Percentiles rank a stretch among this genome's conserved stretches.
Conservation (phyloP, 2,888 invertebrate genomes). For the Brachynemurus nebulosus region DNA sequence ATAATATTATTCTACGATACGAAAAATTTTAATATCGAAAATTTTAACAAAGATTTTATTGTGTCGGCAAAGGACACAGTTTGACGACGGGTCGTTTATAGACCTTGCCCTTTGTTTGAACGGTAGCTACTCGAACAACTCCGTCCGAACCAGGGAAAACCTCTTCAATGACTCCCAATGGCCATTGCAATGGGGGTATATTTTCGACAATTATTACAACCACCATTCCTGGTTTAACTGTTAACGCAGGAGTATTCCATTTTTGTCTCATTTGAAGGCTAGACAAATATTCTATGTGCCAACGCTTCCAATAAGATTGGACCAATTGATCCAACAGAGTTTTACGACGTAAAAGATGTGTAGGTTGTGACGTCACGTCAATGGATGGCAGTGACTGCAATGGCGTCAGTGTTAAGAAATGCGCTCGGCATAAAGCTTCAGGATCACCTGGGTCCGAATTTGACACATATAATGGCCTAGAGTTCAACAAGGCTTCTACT, state of each 20-base stretch:
- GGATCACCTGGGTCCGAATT: constrained; percentile 10
- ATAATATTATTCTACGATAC: too few relatives aligned
- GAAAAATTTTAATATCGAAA: too few relatives aligned
- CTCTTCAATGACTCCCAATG: neutral
- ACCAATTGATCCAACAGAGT: constrained; percentile 1
- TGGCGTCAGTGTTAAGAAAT: constrained; percentile 11
- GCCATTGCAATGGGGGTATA: constrained; percentile 5
- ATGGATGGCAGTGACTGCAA: constrained; percentile 4
- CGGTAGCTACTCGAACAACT: constrained; percentile 9
- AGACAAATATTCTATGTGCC: constrained; percentile 5
- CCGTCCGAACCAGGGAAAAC: constrained; percentile 12
- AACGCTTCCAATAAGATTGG: constrained; percentile 8
- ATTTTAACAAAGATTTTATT: too few relatives aligned
- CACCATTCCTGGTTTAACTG: neutral
- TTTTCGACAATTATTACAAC: neutral
- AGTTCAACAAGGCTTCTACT: constrained; percentile 14
- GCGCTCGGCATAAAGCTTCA: constrained; percentile 9
- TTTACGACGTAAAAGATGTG: neutral
- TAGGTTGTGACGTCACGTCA: neutral
- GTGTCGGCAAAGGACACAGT: neutral
- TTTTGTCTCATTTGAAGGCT: neutral
- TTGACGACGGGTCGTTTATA: constrained; percentile 11
- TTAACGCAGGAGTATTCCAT: neutral
- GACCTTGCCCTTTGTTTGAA: constrained; percentile 8
- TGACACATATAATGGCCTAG: constrained; percentile 11